Evolutionary conservation across 2,888 invertebrate genomes (phyloP).

Genomic region (Metellina segmentata): DNA sequence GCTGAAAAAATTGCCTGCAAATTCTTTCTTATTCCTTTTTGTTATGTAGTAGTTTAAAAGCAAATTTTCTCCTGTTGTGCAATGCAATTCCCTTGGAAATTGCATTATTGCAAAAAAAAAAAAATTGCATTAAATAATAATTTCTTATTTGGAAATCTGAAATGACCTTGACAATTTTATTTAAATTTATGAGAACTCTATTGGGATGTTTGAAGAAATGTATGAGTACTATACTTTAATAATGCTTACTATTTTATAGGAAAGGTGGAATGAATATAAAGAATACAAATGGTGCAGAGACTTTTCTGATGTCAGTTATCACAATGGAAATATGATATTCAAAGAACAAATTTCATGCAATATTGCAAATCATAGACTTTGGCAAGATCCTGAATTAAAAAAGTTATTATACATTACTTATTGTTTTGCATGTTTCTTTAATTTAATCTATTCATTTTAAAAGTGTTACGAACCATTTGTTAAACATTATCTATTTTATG

Average conservation of each 20-base stretch:
- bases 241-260: slow-evolving; percentile 32
- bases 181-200: too few relatives aligned
- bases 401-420: slow-evolving; percentile 45
- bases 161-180: too few relatives aligned
- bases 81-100: too few relatives aligned
- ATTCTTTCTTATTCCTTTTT: too few relatives aligned
- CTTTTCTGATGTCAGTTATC: slow-evolving; percentile 51
- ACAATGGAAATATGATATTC: slow-evolving; percentile 34
- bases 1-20: too few relatives aligned
- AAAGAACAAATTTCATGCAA: slow-evolving; percentile 68
- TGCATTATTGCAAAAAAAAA: too few relatives aligned
- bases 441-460: background rate
- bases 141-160: too few relatives aligned
- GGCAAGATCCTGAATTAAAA: slow-evolving; percentile 69
- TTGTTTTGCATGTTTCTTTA: too few relatives aligned
- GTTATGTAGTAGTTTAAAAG: too few relatives aligned
- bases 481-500: background rate
- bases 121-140: too few relatives aligned
- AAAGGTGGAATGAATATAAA: slow-evolving; percentile 69
- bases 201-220: too few relatives aligned
- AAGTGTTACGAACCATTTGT: background rate
- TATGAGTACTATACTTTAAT: background rate
- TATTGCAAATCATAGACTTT: slow-evolving; percentile 47
- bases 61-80: too few relatives aligned
- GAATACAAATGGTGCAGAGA: slow-evolving; percentile 69